Base-by-base conservation (phyloP, 2,888 invertebrate genomes). In the Sesamia inferens region DNA sequence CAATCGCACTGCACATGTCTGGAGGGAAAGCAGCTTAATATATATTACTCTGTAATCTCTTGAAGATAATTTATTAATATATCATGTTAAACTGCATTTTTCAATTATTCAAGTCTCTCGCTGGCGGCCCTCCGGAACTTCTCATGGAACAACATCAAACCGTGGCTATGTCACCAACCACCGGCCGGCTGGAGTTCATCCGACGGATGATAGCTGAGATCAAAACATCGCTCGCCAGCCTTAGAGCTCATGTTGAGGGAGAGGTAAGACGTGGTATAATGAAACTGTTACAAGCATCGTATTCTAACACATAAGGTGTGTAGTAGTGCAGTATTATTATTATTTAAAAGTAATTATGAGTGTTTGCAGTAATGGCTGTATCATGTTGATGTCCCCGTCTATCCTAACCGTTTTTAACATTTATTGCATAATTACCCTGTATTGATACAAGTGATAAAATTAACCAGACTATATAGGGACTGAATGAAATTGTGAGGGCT, bases 141-240 rank as follows among this genome's bases (percentile, higher is more conserved):
- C 24, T 87, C n/a, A 19, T 82, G 10, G 90, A 90, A 3, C 88
- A 92, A 84, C 83, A 89, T 11, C 88, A 87, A 47, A 78, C 83
- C n/a, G 68, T 86, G 81, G 65, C 86, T 8, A 76, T 90, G 75
- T 88, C 92, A 79, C 96, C 88, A 74, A 95, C 89, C 83, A 93
- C 87, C 83, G 95, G 86, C 68, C 93, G 90, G 75, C 88, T 92
- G 84, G 94, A 90, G 86, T 93, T 88, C 87, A 93, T 89, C 58
- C 91, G 89, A 48, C 90, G 91, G 0, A 82, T 89, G 72, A 88
- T 94, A n/a, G 75, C 80, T 2, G 94, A 94, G 48, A 93, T 95
- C 62, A 91, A 87, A 65, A 55, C 84, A 0, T 77, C 89, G 0
- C 69, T 94, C 39, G 86, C 83, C 6, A 66, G 54, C 19, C 89